Evolutionary conservation across 1,140 invertebrate species (phyloP), one percentile per base, ranked within the genome.

Genomic region (Spodoptera litura): DNA sequence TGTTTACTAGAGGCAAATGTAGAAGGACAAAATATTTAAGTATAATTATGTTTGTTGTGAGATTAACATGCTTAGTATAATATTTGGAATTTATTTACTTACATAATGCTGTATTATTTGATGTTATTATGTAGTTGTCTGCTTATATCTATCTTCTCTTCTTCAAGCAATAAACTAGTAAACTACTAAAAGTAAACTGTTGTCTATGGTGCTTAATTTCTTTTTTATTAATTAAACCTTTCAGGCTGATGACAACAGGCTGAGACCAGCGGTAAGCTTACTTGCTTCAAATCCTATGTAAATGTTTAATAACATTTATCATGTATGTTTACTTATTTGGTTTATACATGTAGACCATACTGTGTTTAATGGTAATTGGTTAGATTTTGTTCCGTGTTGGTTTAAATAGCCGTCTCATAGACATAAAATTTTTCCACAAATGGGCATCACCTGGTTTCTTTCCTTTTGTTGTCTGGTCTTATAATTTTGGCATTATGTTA

Each of bases 201-300:
- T 83, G 71, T 61, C 53, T 79, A 71, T 79, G 79, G 82, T 79
- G 71, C 13, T 68, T 73, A 74, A 82, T 68, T 58, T 44, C 15
- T 75, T 75, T 75, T 62, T 52, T 61, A 75, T 73, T 44, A 77
- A 81, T 87, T 87, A 51, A 78, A 85, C 82, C 84, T 93, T 93
- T 44, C 91, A 93, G 91, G 85, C 88, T 44, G 81, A 88, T 85
- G 83, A 89, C 85, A 86, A 84, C 87, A 87, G 86, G 80, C 85
- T 93, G 85, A 89, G 83, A 82, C 90, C 90, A 80, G 87, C 87
- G 91, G 91, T 93, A 90, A 93, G 91, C 82, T 79, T 78, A 31
- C 52, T 66, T 80, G n/a, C 53, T 56, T 77, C n/a, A 76, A 13
- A 25, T 49, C 38, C 44, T 75, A 44, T 77, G 44, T 68, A 72